Base-by-base conservation (phyloP, 2,888 invertebrate genomes). In the Stegophylla sp. region DNA sequence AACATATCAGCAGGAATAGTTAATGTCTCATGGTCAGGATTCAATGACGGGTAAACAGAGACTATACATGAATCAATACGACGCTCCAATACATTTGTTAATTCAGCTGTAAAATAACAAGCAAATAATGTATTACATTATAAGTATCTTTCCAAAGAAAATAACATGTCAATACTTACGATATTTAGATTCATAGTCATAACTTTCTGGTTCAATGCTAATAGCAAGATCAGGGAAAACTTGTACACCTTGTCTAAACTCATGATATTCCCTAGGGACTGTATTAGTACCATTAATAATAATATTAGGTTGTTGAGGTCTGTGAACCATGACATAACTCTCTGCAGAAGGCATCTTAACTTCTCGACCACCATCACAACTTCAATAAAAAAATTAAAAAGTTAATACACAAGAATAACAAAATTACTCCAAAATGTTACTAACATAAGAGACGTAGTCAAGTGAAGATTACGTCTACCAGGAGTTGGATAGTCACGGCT, bases 21-120 rank as follows among this genome's bases (percentile, higher is more conserved):
- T 83, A 96, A 89, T 84, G 93, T 94, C 87, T 98, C 98, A 87
- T 97, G 95, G 88, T 97, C 97, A 10, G 97, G 95, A 89, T 97
- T 96, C 84, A 98, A 88, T 10, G 96, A 95, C 48, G 98, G 98
- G 87, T 96, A 95, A 82, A 98, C 96, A 64, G 94, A 93, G 81
- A 98, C 93, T 83, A 94, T 93, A 88, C 98, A 98, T 76, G 95
- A 94, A 87, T 98, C 97, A 85, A 98, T 87, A 86, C 93, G 92
- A 86, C 93, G 91, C 76, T 89, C 89, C 7, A 83, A 85, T 28
- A 86, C 86, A 83, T 86, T 86, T 82, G 86, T 85, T 53, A 86
- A 85, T 82, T 86, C 86, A 76, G 86, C 86, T 86, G 81, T 9
- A 83, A 83, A 69, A 82, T 17, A 61, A 75, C 26, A 26, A 71